These are phyloP conservation scores for Petrosia ficiformis DNA, from an alignment of 37 sponge, comb jelly and placozoan genomes.

Conservation along the genomic window DNA sequence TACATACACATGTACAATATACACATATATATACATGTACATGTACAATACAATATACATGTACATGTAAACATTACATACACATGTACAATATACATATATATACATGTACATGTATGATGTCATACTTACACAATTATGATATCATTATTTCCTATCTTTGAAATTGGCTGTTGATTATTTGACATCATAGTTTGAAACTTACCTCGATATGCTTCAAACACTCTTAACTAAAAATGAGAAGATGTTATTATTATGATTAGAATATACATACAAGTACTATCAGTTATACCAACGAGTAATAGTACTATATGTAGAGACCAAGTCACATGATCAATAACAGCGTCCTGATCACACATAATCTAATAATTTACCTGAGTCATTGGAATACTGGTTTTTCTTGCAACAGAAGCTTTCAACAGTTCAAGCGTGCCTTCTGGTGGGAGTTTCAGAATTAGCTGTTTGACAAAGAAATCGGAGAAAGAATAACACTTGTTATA, in stretches of 20 bases:
- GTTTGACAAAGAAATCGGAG: neutral
- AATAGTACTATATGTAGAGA: too few relatives aligned
- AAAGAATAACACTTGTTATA: too few relatives aligned
- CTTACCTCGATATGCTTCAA: conserved; percentile 63
- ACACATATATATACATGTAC: too few relatives aligned
- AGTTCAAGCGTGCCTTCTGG: conserved; percentile 62
- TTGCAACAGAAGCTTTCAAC: conserved; percentile 63
- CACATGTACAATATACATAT: too few relatives aligned
- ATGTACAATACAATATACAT: too few relatives aligned
- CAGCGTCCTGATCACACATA: neutral
- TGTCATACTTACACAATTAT: conserved; percentile 57
- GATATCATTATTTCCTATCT: conserved; percentile 53
- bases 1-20: too few relatives aligned
- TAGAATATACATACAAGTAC: too few relatives aligned
- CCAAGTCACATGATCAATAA: too few relatives aligned
- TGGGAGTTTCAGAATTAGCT: conserved; percentile 47
- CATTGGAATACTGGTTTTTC: conserved; percentile 51
- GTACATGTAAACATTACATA: too few relatives aligned
- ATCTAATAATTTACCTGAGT: conserved; percentile 19
- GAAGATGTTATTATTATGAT: too few relatives aligned
- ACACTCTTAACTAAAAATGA: conserved; percentile 58
- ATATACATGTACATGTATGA: neutral
- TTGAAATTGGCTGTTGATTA: conserved; percentile 22
- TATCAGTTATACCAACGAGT: too few relatives aligned
- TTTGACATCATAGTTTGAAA: conserved; percentile 43